Evolutionary conservation across 1,140 invertebrate genomes (phyloP).

Genomic region (Trialeurodes vaporariorum): DNA sequence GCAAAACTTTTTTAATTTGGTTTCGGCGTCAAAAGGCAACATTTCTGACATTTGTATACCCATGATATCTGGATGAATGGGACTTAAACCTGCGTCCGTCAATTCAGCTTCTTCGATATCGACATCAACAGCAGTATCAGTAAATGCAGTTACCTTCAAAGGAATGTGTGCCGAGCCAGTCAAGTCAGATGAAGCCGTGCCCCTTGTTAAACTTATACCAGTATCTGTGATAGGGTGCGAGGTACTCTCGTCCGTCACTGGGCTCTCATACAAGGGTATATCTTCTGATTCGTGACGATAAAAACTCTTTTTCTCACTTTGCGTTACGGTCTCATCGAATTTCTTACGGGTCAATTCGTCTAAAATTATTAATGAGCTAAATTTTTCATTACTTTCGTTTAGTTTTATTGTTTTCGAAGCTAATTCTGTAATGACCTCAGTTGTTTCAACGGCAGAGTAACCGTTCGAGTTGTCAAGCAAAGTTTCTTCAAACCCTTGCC

Average conservation of each 20-base stretch:
- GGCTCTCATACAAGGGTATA: constrained; percentile 32
- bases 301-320: too few species aligned
- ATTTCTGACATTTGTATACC: constrained; percentile 26
- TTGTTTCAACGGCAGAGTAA: too few species aligned
- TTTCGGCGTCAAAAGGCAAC: constrained; percentile 25
- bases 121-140: constrained; percentile 37
- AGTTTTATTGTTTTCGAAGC: too few species aligned
- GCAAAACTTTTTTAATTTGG: constrained; percentile 23
- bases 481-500: too few species aligned
- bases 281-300: constrained; percentile 36
- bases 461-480: too few species aligned
- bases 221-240: constrained; percentile 41
- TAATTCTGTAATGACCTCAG: too few species aligned
- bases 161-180: constrained; percentile 34
- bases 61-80: constrained; percentile 40
- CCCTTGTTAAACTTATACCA: constrained; percentile 39
- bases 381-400: too few species aligned
- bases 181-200: constrained; percentile 37
- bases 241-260: constrained; percentile 37
- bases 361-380: too few species aligned
- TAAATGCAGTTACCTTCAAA: constrained; percentile 32
- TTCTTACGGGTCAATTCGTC: too few species aligned
- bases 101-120: constrained; percentile 39
- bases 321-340: too few species aligned
- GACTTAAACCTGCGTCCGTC: constrained; percentile 42